phyloP scores from a whole-genome alignment of 2,888 invertebrate species.

The Parascotia fuliginaria region DNA sequence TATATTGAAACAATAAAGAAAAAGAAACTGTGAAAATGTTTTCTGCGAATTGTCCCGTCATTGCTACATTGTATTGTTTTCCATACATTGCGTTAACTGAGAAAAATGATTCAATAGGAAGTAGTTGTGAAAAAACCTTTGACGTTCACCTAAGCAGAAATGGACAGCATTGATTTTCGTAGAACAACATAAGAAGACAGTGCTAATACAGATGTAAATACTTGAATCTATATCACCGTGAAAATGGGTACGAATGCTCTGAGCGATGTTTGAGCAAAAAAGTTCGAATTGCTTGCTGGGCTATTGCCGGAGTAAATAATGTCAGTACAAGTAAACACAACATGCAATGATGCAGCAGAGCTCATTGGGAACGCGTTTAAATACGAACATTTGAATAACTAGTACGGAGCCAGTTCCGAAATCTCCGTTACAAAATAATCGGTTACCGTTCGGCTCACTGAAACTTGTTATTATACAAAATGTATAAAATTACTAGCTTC shows the following conservation, averaged over 20 bases:
- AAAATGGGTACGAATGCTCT: slow-evolving; percentile 19
- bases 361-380: slow-evolving; percentile 20
- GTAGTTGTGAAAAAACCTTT: neutral
- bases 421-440: slow-evolving; percentile 25
- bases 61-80: slow-evolving; percentile 1
- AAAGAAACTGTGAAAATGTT: slow-evolving; percentile 7
- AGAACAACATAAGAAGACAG: slow-evolving; percentile 11
- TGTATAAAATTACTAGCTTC: too few relatives aligned
- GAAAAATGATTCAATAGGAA: slow-evolving; percentile 1
- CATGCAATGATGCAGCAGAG: slow-evolving; percentile 34
- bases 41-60: slow-evolving; percentile 1
- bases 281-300: slow-evolving; percentile 34
- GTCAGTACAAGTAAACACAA: slow-evolving; percentile 37
- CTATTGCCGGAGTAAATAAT: slow-evolving; percentile 42
- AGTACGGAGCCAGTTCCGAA: slow-evolving; percentile 10
- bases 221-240: slow-evolving; percentile 16
- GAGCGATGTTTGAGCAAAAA: slow-evolving; percentile 25
- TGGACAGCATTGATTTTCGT: slow-evolving; percentile 19
- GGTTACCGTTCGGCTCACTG: slow-evolving; percentile 6
- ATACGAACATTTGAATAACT: slow-evolving; percentile 22
- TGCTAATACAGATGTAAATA: slow-evolving; percentile 12
- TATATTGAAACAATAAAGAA: slow-evolving; percentile 7
- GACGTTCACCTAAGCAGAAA: slow-evolving; percentile 13
- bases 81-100: slow-evolving; percentile 1
- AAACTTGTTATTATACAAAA: slow-evolving; percentile 4